Conservation (phyloP, 1,140 invertebrate species). For the Papilio helenus region DNA sequence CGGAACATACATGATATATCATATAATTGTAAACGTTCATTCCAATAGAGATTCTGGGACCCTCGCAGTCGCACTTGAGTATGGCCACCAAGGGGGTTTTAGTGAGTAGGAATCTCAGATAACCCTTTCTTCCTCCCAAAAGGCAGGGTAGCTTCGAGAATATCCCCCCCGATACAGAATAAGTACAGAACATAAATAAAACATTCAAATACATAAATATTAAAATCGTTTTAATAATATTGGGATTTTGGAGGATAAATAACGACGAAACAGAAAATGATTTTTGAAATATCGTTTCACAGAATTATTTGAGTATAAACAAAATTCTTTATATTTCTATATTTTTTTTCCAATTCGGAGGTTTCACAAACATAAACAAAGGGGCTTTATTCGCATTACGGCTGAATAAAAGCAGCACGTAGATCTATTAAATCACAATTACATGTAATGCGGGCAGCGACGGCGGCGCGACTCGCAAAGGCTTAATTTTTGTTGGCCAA, state of each 20-base stretch:
- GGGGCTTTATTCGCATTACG: constrained; percentile 8
- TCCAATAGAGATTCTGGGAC: no score
- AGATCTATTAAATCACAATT: constrained; percentile 37
- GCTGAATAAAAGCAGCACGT: constrained; percentile 21
- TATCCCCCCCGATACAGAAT: no score
- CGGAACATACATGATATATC: neutral
- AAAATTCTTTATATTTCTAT: neutral
- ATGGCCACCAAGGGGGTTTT: no score
- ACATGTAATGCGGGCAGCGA: constrained; percentile 30
- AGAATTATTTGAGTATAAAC: neutral
- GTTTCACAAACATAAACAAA: constrained; percentile 16
- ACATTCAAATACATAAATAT: neutral
- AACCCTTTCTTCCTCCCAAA: no score
- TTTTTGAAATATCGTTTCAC: neutral
- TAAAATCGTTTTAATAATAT: neutral
- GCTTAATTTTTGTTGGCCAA: constrained; percentile 31
- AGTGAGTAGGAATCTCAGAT: no score
- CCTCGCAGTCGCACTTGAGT: no score
- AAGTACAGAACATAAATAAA: neutral
- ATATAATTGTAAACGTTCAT: no score
- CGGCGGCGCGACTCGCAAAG: constrained; percentile 22
- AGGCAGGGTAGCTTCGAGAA: no score
- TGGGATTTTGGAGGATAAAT: neutral
- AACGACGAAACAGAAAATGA: neutral
- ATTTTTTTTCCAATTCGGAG: neutral